Evolutionary conservation across 2,888 invertebrate genomes (phyloP), one percentile per base, ranked within the genome.

Genomic region (Limnephilus auricula): DNA sequence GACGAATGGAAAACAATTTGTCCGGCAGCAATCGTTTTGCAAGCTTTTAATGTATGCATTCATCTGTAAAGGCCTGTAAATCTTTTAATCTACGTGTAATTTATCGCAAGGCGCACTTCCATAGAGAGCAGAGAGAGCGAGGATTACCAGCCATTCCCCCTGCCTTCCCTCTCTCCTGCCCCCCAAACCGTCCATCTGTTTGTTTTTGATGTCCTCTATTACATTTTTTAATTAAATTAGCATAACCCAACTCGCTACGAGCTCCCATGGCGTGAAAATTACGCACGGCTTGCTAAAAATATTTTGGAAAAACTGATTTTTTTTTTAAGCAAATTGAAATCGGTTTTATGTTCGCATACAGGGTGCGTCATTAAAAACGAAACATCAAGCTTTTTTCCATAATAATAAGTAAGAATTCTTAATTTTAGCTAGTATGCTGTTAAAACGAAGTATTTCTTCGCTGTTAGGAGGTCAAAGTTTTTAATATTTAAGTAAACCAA

Each of bases 61-160:
- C 40, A 10, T 31, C 40, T 79, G 37, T 79, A 79, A 89, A 65
- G 45, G 89, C 89, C 32, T 79, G 89, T 79, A 79, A 78, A 89
- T 89, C 89, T 79, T 89, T 89, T 89, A 89, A 89, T 89, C 89
- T 79, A 34, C 34, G 79, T 89, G 79, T 89, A 79, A 89, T 89
- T 89, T 89, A 89, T 89, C 40, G 89, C 32, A 89, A 89, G 79
- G 89, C 65, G 87, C 65, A 31, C 32, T 50, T 78, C n/a, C 65
- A 40, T 25, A 84, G n/a, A 34, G 86, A 50, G 65, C 31, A 65
- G 65, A 65, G 50, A 40, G 84, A 2, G 13, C n/a, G 15, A 12
- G 50, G 86, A 31, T 86, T 30, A 32, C 31, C 86, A 18, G 3
- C 50, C 30, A 65, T 15, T 32, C 86, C 65, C 32, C 84, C 40